These are phyloP conservation scores for Thaleichthys pacificus DNA, from an alignment of 2,797 vertebrate genomes.

Conservation along the genomic window DNA sequence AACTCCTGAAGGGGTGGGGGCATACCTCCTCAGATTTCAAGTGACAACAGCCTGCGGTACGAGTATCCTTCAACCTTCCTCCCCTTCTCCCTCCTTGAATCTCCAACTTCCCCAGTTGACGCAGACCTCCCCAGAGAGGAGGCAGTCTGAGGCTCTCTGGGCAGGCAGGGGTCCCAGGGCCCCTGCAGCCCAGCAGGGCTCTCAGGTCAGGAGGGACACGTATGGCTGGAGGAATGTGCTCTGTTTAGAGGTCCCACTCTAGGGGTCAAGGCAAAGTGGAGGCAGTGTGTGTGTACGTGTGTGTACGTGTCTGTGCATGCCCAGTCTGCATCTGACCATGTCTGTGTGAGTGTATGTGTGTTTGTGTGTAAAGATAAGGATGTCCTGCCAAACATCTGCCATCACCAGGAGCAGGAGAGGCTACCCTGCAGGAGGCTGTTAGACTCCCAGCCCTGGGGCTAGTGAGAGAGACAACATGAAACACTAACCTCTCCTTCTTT, in stretches of 20 bases:
- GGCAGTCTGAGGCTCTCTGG: constrained; percentile 1
- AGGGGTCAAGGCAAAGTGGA: constrained; percentile 6
- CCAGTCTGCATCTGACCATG: constrained; percentile 2
- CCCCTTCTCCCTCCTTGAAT: background rate
- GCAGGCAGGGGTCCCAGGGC: background rate
- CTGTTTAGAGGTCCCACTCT: constrained; percentile 15
- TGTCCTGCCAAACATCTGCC: constrained; percentile 28
- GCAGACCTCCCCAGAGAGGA: background rate
- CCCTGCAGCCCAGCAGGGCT: constrained; percentile 28
- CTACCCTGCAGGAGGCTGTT: constrained; percentile 11
- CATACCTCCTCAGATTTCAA: background rate
- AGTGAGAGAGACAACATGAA: constrained; percentile 27
- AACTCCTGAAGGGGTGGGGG: background rate
- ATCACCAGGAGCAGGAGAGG: constrained; percentile 21
- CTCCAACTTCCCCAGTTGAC: background rate
- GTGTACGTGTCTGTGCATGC: background rate
- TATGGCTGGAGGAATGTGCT: constrained; percentile 25
- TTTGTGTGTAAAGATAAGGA: constrained; percentile 1
- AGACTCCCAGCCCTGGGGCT: background rate
- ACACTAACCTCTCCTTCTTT: constrained; percentile 7
- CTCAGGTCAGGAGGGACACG: constrained; percentile 17
- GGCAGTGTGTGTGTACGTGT: constrained; percentile 2
- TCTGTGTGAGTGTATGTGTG: constrained; percentile 1
- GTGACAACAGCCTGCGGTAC: background rate
- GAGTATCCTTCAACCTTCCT: background rate